Evolutionary conservation across 2,888 invertebrate genomes (phyloP).

Genomic region (Amiota communis): DNA sequence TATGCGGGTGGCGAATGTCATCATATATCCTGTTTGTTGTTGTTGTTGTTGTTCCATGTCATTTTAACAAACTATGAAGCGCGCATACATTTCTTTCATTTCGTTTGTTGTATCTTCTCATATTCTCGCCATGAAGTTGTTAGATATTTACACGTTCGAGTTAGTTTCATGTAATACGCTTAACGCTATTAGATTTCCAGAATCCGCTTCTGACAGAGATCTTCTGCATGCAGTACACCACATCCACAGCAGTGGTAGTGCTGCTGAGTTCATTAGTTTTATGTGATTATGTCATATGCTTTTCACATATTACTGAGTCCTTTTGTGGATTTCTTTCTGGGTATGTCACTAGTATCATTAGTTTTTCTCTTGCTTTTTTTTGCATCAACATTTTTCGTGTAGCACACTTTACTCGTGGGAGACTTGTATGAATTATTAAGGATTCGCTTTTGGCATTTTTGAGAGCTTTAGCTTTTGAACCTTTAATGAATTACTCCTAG

Average conservation of each 20-base stretch:
- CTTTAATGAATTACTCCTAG: no score
- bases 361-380: neutral
- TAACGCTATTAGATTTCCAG: no score
- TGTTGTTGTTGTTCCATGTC: no score
- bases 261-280: neutral
- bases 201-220: neutral
- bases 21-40: no score
- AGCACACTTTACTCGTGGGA: constrained; percentile 19
- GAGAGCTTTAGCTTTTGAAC: no score
- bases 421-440: constrained; percentile 8
- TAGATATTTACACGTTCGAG: constrained; percentile 13
- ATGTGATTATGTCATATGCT: constrained; percentile 17
- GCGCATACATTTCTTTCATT: constrained; percentile 6
- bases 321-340: neutral
- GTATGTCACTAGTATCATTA: constrained; percentile 11
- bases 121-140: constrained; percentile 4
- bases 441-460: neutral
- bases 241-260: neutral
- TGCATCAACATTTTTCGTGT: neutral
- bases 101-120: neutral
- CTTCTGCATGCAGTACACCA: neutral
- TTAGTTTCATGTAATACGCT: constrained; percentile 3
- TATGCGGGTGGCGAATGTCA: no score
- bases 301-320: constrained; percentile 9
- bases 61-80: constrained; percentile 3